Evolutionary conservation across 2,888 invertebrate species (phyloP).

Genomic region (Polia nebulosa): DNA sequence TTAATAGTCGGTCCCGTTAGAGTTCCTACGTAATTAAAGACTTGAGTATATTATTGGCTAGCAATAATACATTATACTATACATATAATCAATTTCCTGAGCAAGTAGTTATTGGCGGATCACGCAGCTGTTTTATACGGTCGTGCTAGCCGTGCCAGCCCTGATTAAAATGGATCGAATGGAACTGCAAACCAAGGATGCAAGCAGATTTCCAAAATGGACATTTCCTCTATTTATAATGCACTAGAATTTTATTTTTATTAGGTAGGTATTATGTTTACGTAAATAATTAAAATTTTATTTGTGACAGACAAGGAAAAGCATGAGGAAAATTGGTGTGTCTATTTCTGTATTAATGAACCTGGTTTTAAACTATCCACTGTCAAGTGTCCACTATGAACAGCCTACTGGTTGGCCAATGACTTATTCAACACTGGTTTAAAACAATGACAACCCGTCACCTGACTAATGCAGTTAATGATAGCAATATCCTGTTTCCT

Average conservation of each 20-base stretch:
- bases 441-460: conserved; percentile 1
- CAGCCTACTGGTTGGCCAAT: background rate
- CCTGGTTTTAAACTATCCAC: background rate
- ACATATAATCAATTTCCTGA: conserved; percentile 42
- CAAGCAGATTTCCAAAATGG: conserved; percentile 83
- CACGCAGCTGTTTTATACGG: background rate
- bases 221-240: conserved; percentile 77
- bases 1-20: conserved; percentile 26
- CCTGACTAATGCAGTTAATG: conserved; percentile 7
- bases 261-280: background rate
- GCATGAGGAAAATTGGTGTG: background rate
- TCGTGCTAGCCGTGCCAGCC: background rate
- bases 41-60: conserved; percentile 19
- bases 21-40: conserved; percentile 43
- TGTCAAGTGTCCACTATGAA: background rate
- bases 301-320: background rate
- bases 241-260: background rate
- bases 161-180: conserved; percentile 60
- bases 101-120: conserved; percentile 23
- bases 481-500: conserved; percentile 36
- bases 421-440: background rate
- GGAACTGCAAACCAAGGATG: conserved; percentile 77
- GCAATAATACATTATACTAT: conserved; percentile 9
- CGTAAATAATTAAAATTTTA: background rate
- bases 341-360: background rate